Conservation (phyloP, 1,140 invertebrate species). For the Reticulitermes speratus region DNA sequence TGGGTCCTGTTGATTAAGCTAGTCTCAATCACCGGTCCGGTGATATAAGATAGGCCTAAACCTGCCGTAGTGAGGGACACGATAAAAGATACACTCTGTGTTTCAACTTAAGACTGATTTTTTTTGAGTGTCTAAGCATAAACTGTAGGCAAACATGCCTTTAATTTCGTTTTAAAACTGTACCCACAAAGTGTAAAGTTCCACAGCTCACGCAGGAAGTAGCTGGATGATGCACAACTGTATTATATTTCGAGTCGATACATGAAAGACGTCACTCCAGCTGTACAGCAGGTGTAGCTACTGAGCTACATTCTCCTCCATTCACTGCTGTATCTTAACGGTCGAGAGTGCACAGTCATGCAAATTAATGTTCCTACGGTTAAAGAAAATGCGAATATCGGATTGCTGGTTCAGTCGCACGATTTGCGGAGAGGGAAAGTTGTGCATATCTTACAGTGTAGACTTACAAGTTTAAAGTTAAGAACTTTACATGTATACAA, state of each 20-base stretch:
- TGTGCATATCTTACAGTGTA: background rate
- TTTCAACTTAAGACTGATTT: no score
- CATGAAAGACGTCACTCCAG: background rate
- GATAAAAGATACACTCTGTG: no score
- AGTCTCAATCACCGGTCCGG: no score
- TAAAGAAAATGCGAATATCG: background rate
- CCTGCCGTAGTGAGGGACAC: no score
- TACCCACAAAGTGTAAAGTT: background rate
- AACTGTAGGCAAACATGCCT: no score
- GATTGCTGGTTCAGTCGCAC: background rate
- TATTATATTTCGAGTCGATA: background rate
- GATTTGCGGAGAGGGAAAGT: background rate
- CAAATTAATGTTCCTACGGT: background rate
- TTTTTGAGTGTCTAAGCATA: no score
- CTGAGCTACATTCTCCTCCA: no score
- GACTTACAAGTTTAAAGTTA: background rate
- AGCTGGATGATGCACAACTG: background rate
- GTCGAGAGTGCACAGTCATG: background rate
- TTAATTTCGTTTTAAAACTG: no score
- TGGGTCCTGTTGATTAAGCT: no score
- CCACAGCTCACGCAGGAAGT: background rate
- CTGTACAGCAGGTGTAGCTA: background rate
- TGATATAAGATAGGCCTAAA: no score
- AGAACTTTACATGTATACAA: background rate
- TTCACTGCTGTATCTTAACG: no score